These are phyloP conservation scores for Neodon shergylaensis DNA, from an alignment of 2,113 vertebrate species.

Conservation along the genomic window DNA sequence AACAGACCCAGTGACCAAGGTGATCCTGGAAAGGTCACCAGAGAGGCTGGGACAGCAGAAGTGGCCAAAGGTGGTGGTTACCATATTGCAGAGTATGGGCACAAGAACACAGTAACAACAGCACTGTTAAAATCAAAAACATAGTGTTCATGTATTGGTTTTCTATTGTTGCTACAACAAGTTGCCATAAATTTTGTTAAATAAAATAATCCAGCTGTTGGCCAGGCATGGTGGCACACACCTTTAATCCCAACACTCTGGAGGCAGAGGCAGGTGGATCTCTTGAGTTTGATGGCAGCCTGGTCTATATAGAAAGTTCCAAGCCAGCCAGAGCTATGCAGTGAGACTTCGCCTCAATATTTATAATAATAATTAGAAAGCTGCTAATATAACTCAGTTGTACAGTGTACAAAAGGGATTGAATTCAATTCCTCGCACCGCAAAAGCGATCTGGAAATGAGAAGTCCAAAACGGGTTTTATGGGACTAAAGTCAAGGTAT, in stretches of 20 bases:
- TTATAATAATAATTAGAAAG: background rate
- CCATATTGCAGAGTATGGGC: background rate
- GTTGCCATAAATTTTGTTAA: background rate
- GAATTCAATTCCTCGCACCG: background rate
- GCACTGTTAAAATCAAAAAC: background rate
- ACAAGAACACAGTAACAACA: background rate
- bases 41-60: background rate
- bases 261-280: background rate
- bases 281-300: background rate
- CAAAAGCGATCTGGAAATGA: background rate
- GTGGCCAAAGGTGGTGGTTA: background rate
- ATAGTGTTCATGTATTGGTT: background rate
- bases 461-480: background rate
- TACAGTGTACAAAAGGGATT: background rate
- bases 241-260: background rate
- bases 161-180: conserved; percentile 14
- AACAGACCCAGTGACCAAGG: background rate
- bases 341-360: background rate
- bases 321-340: background rate
- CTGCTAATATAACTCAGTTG: background rate
- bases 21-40: background rate
- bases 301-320: background rate
- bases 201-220: background rate
- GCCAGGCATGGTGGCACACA: background rate
- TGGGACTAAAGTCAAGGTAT: background rate